Evolutionary conservation across 2,797 vertebrate species (phyloP).

Genomic region (Eurystomus glaucurus): DNA sequence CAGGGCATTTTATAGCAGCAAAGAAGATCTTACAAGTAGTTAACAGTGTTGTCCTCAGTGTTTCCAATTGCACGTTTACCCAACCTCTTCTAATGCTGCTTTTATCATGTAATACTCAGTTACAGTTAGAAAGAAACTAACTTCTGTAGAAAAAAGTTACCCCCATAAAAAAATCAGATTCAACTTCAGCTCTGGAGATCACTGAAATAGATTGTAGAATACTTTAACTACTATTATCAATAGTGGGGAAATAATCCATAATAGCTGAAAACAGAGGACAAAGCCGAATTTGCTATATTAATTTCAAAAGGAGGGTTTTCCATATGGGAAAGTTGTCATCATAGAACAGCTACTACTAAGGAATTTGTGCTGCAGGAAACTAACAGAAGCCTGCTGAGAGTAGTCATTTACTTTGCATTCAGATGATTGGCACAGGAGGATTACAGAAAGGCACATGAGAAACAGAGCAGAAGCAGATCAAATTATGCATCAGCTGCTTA

Average conservation of each 20-base stretch:
- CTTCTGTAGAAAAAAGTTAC: not conserved
- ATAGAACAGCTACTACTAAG: not conserved
- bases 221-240: not conserved
- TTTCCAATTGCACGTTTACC: not conserved
- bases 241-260: not conserved
- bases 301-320: not conserved
- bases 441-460: not conserved
- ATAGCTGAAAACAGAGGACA: conserved; percentile 2
- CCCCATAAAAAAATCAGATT: not conserved
- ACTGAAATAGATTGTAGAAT: not conserved
- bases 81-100: not conserved
- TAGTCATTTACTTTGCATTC: not conserved
- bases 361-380: not conserved
- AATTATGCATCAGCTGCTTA: not conserved
- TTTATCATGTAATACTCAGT: not conserved
- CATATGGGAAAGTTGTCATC: not conserved
- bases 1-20: not conserved
- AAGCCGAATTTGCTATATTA: not conserved
- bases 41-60: not conserved
- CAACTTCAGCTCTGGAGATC: not conserved
- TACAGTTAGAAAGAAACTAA: not conserved
- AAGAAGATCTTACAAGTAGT: not conserved
- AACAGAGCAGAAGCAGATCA: not conserved
- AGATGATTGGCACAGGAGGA: not conserved
- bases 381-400: not conserved